Evolutionary conservation across 2,113 vertebrate genomes (phyloP).

Genomic region (Phasianus colchicus): DNA sequence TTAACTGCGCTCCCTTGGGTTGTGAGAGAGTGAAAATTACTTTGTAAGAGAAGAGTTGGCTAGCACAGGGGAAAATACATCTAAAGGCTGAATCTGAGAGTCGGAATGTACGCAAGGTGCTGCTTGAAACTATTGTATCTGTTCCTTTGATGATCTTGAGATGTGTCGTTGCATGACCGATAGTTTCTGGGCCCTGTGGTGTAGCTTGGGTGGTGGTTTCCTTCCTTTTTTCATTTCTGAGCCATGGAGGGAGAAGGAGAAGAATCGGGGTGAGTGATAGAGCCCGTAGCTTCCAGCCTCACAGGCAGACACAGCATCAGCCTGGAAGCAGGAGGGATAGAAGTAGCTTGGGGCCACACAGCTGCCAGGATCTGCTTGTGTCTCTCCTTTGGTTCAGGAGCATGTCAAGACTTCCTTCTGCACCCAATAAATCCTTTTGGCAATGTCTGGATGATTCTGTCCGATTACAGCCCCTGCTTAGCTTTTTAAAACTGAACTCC

Average conservation of each 20-base stretch:
- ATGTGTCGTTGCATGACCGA: not conserved
- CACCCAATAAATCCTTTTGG: not conserved
- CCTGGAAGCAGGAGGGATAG: not conserved
- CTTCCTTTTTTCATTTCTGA: not conserved
- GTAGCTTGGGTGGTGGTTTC: not conserved
- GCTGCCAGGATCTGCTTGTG: not conserved
- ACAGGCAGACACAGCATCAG: not conserved
- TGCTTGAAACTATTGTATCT: not conserved
- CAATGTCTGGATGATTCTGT: not conserved
- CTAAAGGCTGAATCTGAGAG: conserved; percentile 13
- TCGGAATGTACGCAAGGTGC: not conserved
- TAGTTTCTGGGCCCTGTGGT: not conserved
- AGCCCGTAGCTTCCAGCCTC: not conserved
- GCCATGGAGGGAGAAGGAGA: not conserved
- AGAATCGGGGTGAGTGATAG: not conserved
- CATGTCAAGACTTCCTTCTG: not conserved
- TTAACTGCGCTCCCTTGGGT: not conserved
- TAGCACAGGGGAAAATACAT: not conserved
- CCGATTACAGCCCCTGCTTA: not conserved
- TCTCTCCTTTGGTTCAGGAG: not conserved
- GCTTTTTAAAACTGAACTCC: not conserved
- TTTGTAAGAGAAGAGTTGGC: not conserved
- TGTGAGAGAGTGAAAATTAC: conserved; percentile 42
- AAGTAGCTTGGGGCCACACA: not conserved
- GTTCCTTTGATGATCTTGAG: not conserved